phyloP scores from a whole-genome alignment of 2,113 vertebrate genomes.

The Gallinago paraguaiae region DNA sequence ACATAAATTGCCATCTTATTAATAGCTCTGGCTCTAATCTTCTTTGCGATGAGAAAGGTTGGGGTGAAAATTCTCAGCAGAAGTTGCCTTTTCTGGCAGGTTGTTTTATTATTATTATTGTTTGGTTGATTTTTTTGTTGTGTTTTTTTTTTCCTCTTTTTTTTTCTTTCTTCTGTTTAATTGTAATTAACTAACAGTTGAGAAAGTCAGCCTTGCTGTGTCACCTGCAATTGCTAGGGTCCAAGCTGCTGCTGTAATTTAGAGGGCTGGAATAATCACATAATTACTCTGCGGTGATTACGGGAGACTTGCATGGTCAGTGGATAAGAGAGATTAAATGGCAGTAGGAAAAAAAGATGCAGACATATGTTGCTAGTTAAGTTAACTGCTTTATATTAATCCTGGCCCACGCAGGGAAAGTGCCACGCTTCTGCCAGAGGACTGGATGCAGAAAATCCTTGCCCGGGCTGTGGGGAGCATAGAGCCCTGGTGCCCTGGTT shows the following conservation, averaged over 20 bases:
- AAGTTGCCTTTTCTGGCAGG: background rate
- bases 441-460: background rate
- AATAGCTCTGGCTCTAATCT: slow-evolving; percentile 18
- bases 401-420: background rate
- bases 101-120: background rate
- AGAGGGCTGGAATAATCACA: slow-evolving; percentile 65
- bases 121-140: background rate
- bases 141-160: too few species aligned
- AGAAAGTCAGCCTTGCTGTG: slow-evolving; percentile 17
- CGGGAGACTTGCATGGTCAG: slow-evolving; percentile 49
- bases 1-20: slow-evolving; percentile 42
- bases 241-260: slow-evolving; percentile 58
- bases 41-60: background rate
- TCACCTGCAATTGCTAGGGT: slow-evolving; percentile 57
- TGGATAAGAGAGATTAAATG: slow-evolving; percentile 60
- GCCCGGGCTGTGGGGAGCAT: background rate
- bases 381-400: slow-evolving; percentile 43
- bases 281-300: slow-evolving; percentile 66
- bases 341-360: slow-evolving; percentile 38
- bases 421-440: background rate
- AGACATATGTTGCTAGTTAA: slow-evolving; percentile 60
- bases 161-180: background rate
- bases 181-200: slow-evolving; percentile 48
- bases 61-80: slow-evolving; percentile 6
- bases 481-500: background rate